Conservation (phyloP, 2,888 invertebrate species). For the Galeopsomyia nigrocyanea region DNA sequence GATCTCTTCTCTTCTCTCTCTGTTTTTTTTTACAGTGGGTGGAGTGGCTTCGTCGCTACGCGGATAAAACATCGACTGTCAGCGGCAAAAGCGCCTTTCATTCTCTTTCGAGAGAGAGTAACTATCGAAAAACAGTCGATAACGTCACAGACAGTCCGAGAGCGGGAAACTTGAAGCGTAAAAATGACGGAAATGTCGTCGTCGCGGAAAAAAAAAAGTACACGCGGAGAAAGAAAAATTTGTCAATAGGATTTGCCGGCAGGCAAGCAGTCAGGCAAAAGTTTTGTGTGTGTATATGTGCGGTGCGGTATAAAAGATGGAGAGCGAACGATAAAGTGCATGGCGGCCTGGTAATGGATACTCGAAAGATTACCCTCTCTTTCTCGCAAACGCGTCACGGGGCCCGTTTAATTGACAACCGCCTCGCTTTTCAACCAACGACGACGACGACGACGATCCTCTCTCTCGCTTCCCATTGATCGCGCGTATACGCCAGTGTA, state of each 20-base stretch:
- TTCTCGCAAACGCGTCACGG: conserved; percentile 47
- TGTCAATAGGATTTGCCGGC: conserved; percentile 9
- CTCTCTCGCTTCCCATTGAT: no score
- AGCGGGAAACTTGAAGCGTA: conserved; percentile 27
- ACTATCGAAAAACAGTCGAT: conserved; percentile 56
- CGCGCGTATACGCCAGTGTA: no score
- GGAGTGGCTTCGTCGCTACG: not conserved
- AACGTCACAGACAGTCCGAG: conserved; percentile 55
- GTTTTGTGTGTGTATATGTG: not conserved
- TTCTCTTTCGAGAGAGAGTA: conserved; percentile 48
- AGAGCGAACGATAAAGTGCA: conserved; percentile 55
- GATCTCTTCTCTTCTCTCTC: conserved; percentile 6
- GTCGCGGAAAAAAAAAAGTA: not conserved
- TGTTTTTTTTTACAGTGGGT: conserved; percentile 15
- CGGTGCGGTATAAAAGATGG: conserved; percentile 54
- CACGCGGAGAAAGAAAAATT: conserved; percentile 10
- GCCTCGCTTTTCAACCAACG: conserved; percentile 49
- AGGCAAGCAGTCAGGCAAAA: not conserved
- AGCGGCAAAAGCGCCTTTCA: conserved; percentile 48
- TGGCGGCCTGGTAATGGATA: conserved; percentile 57
- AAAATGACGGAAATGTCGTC: conserved; percentile 42
- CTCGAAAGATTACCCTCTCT: conserved; percentile 62
- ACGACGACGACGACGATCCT: no score
- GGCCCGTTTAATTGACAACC: conserved; percentile 63
- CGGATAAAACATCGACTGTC: conserved; percentile 23